Evolutionary conservation across 2,797 vertebrate genomes (phyloP), one percentile per base, ranked within the genome.

Genomic region (Chrysocyon brachyurus): DNA sequence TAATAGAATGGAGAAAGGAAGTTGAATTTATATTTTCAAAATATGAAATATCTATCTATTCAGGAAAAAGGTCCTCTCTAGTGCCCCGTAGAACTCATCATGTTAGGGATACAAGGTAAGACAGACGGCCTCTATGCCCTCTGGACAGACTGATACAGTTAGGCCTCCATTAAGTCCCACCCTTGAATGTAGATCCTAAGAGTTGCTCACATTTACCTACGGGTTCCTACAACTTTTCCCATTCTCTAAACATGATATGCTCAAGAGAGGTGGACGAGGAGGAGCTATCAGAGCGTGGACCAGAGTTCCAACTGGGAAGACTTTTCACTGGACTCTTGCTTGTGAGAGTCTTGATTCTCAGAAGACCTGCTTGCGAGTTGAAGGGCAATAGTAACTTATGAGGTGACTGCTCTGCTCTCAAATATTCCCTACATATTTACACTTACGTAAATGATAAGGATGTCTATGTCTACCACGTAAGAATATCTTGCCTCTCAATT

Each of bases 1-100:
- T 92, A 19, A 46, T 46, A 72, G 54, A 90, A 73, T 10, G 33
- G 59, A 87, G 56, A 77, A 40, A 87, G 28, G 59, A 77, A 84
- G 57, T 26, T 92, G 46, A 91, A 81, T 77, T 57, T 97, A 24
- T 66, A 85, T 75, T 81, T 90, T 61, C 46, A 94, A 86, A 91
- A n/a, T 68, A 78, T 21, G 24, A 91, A 46, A 77, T 46, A 54
- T 72, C 77, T 59, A 11, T 61, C 92, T 61, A 81, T 40, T 70
- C 4, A 49, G 22, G 66, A 72, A 36, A 72, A 66, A 94, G 3
- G 52, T 57, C 17, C n/a, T 78, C 1, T n/a, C n/a, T 17, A 24
- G 83, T 59, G 49, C 3, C 36, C 46, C 2, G 19, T 3, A 61
- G 36, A 83, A 22, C 26, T 79, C 36, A 57, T 56, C 21, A 66